Conservation (phyloP, 2,797 vertebrate genomes). For the Orestias chungarensis region DNA sequence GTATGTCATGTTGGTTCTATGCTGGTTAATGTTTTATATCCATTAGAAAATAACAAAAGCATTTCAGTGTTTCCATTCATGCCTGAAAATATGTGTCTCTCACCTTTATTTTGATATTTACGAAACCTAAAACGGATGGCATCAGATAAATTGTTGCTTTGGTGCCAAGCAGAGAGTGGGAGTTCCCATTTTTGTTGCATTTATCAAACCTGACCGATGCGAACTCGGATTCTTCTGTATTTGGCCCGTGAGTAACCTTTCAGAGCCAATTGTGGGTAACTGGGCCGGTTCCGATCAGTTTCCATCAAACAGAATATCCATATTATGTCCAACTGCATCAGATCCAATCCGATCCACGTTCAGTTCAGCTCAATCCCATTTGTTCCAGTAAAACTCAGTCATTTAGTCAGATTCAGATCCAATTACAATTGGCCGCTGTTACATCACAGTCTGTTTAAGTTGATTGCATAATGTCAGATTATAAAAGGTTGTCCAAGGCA, state of each 20-base stretch:
- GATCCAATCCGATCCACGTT: too few species aligned
- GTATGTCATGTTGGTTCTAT: background rate
- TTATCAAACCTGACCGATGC: background rate
- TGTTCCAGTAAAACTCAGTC: too few species aligned
- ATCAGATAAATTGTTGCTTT: background rate
- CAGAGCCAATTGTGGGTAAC: background rate
- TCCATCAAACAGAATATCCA: too few species aligned
- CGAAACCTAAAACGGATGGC: background rate
- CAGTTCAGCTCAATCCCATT: too few species aligned
- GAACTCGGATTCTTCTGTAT: background rate
- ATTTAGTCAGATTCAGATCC: too few species aligned
- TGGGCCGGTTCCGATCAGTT: too few species aligned
- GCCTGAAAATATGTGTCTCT: background rate
- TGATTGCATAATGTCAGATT: too few species aligned
- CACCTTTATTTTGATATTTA: background rate
- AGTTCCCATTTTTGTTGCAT: background rate
- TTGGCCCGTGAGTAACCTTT: background rate
- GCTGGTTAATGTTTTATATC: background rate
- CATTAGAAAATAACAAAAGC: background rate
- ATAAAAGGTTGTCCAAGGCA: too few species aligned
- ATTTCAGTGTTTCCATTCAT: background rate
- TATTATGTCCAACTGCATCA: too few species aligned
- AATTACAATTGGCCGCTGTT: too few species aligned
- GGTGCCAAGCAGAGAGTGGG: background rate
- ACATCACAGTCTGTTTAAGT: too few species aligned